A percentile compares a stretch with the other conserved stretches of the same genome.
Conservation (phyloP, 2,113 vertebrate genomes). For the Rhea americana region DNA sequence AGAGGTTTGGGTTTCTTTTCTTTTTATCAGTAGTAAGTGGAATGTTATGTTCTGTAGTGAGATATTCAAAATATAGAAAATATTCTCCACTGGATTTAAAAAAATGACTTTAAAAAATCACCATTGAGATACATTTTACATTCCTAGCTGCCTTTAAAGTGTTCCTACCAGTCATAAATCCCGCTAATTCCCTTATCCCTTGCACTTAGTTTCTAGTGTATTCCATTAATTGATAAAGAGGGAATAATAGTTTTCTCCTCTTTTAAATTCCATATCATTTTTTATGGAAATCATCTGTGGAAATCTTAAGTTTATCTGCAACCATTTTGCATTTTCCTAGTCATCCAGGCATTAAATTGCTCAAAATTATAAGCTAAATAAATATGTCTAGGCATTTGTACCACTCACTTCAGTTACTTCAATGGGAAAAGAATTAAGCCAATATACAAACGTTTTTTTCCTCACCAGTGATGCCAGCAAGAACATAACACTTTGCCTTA, state of each 20-base stretch:
- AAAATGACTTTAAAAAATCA: neutral
- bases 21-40: neutral
- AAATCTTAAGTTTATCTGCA: constrained; percentile 5
- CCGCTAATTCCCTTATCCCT: neutral
- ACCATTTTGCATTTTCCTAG: constrained; percentile 9
- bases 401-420: neutral
- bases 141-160: neutral
- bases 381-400: neutral
- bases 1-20: neutral
- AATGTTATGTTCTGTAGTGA: neutral
- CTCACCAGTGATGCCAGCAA: neutral
- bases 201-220: neutral
- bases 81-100: neutral
- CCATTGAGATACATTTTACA: neutral
- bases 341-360: constrained; percentile 20
- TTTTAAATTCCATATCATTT: neutral
- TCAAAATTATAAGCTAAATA: neutral
- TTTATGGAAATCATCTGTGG: neutral
- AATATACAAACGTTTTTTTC: neutral
- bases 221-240: neutral
- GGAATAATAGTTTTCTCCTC: neutral
- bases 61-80: neutral
- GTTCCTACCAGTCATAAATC: neutral
- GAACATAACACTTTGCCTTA: neutral
- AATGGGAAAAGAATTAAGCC: neutral